Conservation (phyloP, 2,797 vertebrate species). For the Diplodus sargus region DNA sequence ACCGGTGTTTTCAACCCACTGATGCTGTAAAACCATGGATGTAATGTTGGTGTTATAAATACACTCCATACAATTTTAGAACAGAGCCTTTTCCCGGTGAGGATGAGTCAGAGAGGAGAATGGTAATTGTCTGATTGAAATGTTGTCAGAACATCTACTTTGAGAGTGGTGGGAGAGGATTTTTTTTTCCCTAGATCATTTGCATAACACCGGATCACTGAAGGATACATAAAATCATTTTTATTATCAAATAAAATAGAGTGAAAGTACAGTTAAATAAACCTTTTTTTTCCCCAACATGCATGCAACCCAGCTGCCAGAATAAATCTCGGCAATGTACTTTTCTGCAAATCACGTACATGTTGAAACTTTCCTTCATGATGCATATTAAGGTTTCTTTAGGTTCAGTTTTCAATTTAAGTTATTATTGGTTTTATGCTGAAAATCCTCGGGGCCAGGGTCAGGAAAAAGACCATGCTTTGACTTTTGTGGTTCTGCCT, state of each 20-base stretch:
- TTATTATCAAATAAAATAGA: neutral
- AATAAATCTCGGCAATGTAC: no score
- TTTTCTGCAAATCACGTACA: no score
- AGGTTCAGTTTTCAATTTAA: no score
- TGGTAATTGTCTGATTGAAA: neutral
- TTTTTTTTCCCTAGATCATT: neutral
- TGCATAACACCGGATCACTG: no score
- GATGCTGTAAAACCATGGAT: slow-evolving; percentile 39
- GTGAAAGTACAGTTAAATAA: neutral
- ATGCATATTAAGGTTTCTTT: no score
- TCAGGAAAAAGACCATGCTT: no score
- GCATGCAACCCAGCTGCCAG: no score
- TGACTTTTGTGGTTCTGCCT: no score
- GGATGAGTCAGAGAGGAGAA: neutral
- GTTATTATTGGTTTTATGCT: no score
- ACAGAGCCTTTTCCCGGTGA: neutral
- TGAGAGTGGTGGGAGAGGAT: neutral
- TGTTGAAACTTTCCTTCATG: no score
- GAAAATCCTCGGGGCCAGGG: no score
- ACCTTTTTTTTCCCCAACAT: no score
- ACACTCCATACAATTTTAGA: neutral
- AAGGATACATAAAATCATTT: neutral
- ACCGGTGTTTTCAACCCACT: slow-evolving; percentile 28
- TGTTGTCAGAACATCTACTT: neutral
- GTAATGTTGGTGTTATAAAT: slow-evolving; percentile 30